phyloP scores from a whole-genome alignment of 2,113 vertebrate species.

The Arizona elegans region DNA sequence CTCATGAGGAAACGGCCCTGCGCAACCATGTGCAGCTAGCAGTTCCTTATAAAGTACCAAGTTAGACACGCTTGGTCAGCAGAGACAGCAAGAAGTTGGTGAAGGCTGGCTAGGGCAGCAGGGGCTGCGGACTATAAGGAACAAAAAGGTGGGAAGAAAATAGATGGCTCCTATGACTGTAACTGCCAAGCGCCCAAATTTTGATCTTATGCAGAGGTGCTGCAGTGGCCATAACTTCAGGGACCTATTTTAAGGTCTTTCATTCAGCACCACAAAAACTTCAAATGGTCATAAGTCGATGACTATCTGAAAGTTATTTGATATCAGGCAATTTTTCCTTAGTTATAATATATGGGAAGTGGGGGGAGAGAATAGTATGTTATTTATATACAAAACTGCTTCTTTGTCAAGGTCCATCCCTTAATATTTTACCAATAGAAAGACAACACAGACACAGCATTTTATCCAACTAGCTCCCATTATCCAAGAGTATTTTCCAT shows the following conservation, averaged over 20 bases:
- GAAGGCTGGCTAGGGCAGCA: not conserved
- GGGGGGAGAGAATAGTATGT: not conserved
- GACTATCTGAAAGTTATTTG: not conserved
- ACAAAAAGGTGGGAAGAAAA: not conserved
- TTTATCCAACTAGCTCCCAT: conserved; percentile 3
- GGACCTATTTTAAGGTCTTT: not conserved
- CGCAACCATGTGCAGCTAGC: not conserved
- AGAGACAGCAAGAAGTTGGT: not conserved
- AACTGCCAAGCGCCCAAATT: not conserved
- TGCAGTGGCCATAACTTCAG: not conserved
- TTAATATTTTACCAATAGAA: not conserved
- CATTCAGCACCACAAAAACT: not conserved
- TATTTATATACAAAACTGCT: conserved; percentile 13
- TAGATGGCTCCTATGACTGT: not conserved
- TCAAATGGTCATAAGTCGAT: not conserved
- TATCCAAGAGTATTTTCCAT: not conserved
- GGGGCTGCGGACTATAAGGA: not conserved
- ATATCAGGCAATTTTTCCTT: not conserved
- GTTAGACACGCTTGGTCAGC: not conserved
- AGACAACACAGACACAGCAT: not conserved
- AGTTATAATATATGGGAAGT: not conserved
- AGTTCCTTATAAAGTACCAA: not conserved
- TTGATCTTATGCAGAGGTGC: not conserved
- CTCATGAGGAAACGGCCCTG: not conserved
- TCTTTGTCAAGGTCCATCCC: not conserved